Conservation (phyloP, 2,113 vertebrate species). For the Nansenia antarctica region DNA sequence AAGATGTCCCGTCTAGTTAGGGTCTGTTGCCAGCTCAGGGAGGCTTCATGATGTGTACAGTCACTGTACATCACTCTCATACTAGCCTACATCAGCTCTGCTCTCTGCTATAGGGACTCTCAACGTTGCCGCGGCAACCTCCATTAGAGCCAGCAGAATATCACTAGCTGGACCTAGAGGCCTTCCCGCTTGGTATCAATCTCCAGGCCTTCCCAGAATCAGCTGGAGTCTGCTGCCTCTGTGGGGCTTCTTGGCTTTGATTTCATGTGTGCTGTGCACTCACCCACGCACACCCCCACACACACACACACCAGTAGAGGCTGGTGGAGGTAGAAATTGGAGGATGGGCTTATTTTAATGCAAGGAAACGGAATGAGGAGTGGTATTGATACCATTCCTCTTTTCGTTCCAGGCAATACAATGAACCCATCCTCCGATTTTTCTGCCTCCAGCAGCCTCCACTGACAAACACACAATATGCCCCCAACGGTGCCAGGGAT, state of each 20-base stretch:
- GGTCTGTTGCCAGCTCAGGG: neutral
- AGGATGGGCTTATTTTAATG: too few species aligned
- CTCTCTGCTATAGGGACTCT: neutral
- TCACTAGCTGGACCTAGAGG: neutral
- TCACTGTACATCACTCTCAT: neutral
- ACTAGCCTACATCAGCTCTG: neutral
- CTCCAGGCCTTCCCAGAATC: neutral
- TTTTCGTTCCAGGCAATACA: too few species aligned
- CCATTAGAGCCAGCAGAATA: neutral
- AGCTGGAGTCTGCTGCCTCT: neutral
- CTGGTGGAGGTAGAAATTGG: too few species aligned
- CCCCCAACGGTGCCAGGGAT: too few species aligned
- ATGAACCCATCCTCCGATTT: slow-evolving; percentile 16
- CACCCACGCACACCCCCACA: slow-evolving; percentile 17
- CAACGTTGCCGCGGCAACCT: too few species aligned
- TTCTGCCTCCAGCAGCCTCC: slow-evolving; percentile 18
- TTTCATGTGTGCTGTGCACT: neutral
- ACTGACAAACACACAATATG: too few species aligned
- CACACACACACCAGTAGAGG: too few species aligned
- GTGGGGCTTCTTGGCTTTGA: neutral
- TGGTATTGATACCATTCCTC: too few species aligned
- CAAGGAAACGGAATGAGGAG: too few species aligned
- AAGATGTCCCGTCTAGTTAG: neutral
- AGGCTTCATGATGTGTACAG: neutral
- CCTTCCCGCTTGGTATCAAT: neutral